Evolutionary conservation across 2,797 vertebrate species (phyloP).

Genomic region (Ibycter americanus): DNA sequence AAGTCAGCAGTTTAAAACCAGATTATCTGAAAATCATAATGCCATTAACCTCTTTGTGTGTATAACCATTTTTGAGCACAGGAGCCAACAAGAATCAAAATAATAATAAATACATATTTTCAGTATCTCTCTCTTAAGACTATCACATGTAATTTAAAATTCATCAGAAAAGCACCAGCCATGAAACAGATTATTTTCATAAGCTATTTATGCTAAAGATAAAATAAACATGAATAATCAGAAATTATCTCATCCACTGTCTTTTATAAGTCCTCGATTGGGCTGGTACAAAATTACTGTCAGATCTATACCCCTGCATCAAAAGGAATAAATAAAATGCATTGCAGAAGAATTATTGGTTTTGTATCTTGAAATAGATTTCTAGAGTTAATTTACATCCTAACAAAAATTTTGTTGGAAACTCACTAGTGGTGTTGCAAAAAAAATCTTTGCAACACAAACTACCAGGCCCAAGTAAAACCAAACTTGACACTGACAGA

Average conservation of each 20-base stretch:
- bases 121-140: neutral
- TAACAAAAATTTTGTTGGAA: neutral
- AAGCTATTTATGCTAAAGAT: neutral
- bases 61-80: neutral
- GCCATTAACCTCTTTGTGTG: neutral
- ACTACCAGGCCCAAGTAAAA: neutral
- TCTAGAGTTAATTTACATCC: neutral
- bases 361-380: neutral
- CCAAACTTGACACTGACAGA: neutral
- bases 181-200: neutral
- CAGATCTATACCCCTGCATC: neutral
- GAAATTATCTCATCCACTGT: neutral
- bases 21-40: slow-evolving; percentile 6
- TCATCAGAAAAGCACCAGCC: neutral
- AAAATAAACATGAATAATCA: neutral
- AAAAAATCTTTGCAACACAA: neutral
- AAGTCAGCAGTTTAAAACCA: slow-evolving; percentile 28
- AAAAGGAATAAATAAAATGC: neutral
- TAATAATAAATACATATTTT: neutral
- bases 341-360: neutral
- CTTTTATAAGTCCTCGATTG: neutral
- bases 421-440: neutral
- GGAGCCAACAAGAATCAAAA: neutral
- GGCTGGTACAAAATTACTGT: neutral
- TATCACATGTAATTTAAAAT: neutral